These are phyloP conservation scores for Tanaodytes sp. DNA, from an alignment of 2,888 invertebrate species.

Conservation along the genomic window DNA sequence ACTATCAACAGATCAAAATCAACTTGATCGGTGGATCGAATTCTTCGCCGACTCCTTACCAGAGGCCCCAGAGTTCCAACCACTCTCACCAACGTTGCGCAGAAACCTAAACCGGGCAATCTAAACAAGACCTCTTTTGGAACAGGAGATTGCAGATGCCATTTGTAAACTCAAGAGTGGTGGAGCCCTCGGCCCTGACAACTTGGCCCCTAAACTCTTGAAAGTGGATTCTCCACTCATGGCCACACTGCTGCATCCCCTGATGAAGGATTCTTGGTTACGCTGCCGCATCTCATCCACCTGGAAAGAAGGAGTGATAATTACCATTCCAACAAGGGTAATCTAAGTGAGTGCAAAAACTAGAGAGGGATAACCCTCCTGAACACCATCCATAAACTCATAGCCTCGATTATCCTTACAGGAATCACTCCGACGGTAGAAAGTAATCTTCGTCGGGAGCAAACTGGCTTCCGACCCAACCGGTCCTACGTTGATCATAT, in stretches of 20 bases:
- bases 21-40: conserved; percentile 10
- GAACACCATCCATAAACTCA: conserved; percentile 2
- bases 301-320: conserved; percentile 10
- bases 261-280: background rate
- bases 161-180: conserved; percentile 9
- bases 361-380: too few species aligned
- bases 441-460: too few species aligned
- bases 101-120: conserved; percentile 4
- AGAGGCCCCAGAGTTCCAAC: background rate
- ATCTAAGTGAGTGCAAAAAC: too few species aligned
- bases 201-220: conserved; percentile 1
- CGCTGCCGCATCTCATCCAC: background rate
- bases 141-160: conserved; percentile 11
- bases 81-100: background rate
- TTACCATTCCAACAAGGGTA: too few species aligned
- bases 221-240: background rate
- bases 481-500: too few species aligned
- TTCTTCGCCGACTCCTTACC: conserved; percentile 6
- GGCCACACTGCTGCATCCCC: background rate
- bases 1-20: background rate
- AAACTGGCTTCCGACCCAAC: too few species aligned
- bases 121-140: background rate
- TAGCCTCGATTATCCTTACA: too few species aligned
- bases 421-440: too few species aligned
- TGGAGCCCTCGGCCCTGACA: conserved; percentile 19